Evolutionary conservation across 2,888 invertebrate genomes (phyloP), one percentile per base, ranked within the genome.

Genomic region (Cantharis lateralis): DNA sequence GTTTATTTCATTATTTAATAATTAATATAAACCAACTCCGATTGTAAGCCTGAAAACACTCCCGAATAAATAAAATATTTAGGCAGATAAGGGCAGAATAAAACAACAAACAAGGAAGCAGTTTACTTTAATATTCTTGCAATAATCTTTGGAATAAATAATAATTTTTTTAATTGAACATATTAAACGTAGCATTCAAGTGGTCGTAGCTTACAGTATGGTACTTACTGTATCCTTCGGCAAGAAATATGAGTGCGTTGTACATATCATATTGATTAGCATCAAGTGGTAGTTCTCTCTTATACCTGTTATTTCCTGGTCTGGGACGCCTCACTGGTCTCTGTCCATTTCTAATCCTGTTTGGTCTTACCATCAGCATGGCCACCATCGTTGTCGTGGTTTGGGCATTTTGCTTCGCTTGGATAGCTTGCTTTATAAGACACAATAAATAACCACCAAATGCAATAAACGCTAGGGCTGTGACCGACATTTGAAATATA

Each of bases 361-460:
- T 74, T 0, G 81, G 78, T 26, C 79, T 71, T 0, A 74, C 15
- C 1, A 74, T n/a, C 1, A 75, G 63, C 72, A 71, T 78, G 10
- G 75, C 71, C 61, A 80, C 76, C 15, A 83, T 82, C 71, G 87
- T 86, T 1, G 88, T 86, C 13, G 87, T 81, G 0, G 81, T 80
- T 62, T 81, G 80, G 1, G 80, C 81, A 15, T 80, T 90, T 90
- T 66, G 20, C 85, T 94, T 94, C 16, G 91, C 90, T 84, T 92
- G 93, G 72, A 95, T 91, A 0, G 94, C 94, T 83, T 94, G 93
- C 24, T 95, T 93, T 71, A 95, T 92, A 68, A 96, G 88, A 82
- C 95, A 95, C 1, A 96, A 86, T 16, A 96, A 88, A 84, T 96
- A 96, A 1, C 95, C 96, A 0, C 95, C 96, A 83, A 96, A 96